These are phyloP conservation scores for Fulmarus glacialis DNA, from an alignment of 2,113 vertebrate genomes.

Conservation along the genomic window DNA sequence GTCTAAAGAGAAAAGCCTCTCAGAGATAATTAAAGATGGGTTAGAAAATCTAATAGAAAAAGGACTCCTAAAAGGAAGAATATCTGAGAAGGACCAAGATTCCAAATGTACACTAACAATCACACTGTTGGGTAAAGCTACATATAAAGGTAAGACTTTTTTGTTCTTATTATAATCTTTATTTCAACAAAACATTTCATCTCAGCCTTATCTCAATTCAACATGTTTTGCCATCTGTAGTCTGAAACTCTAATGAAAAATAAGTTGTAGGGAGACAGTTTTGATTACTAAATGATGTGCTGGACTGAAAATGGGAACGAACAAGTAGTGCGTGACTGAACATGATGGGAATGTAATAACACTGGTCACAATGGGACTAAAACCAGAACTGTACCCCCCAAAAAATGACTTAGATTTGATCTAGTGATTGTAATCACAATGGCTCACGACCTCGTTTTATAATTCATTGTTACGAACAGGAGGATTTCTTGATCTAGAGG, in stretches of 20 bases:
- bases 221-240: background rate
- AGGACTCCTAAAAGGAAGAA: slow-evolving; percentile 74
- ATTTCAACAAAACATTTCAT: background rate
- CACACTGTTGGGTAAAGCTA: slow-evolving; percentile 87
- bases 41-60: slow-evolving; percentile 81
- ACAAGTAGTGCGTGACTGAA: background rate
- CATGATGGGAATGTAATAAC: background rate
- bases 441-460: background rate
- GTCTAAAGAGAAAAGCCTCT: slow-evolving; percentile 77
- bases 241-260: background rate
- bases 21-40: slow-evolving; percentile 72
- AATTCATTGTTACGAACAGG: background rate
- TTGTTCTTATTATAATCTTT: background rate
- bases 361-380: background rate
- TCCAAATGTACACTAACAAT: slow-evolving; percentile 68
- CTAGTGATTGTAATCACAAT: background rate
- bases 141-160: slow-evolving; percentile 85
- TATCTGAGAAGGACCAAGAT: background rate
- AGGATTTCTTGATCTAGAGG: background rate
- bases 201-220: background rate
- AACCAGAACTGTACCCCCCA: background rate
- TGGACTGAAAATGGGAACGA: background rate
- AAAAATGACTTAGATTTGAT: background rate
- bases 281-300: background rate
- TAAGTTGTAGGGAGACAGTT: background rate